Conservation (phyloP, 2,113 vertebrate genomes). For the Strigops habroptila region DNA sequence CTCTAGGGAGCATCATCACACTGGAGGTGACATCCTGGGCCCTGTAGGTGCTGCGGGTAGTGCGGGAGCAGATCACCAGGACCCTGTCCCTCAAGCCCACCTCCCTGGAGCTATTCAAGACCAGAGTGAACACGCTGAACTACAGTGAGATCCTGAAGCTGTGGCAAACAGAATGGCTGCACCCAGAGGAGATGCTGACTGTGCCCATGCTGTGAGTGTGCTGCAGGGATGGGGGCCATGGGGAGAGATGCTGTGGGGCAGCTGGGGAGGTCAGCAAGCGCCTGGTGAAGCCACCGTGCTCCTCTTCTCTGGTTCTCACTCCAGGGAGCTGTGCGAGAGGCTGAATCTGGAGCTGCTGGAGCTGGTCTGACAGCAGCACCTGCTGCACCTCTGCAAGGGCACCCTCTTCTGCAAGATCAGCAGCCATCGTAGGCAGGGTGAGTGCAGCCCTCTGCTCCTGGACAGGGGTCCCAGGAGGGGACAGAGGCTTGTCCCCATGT, state of each 20-base stretch:
- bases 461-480: not conserved
- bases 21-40: not conserved
- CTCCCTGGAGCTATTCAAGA: constrained; percentile 94
- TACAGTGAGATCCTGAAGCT: constrained; percentile 95
- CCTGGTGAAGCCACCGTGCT: not conserved
- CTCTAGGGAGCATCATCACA: not conserved
- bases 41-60: constrained; percentile 93
- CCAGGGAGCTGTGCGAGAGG: constrained; percentile 89
- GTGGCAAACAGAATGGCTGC: constrained; percentile 91
- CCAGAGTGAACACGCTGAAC: constrained; percentile 87
- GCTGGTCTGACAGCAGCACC: constrained; percentile 91
- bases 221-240: not conserved
- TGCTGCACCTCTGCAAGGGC: constrained; percentile 91
- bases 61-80: constrained; percentile 94
- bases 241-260: rapidly evolving
- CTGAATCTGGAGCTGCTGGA: constrained; percentile 91
- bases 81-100: constrained; percentile 89
- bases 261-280: rapidly evolving
- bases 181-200: constrained; percentile 92
- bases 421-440: constrained; percentile 91
- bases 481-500: not conserved
- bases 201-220: constrained; percentile 84
- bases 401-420: constrained; percentile 95
- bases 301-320: not conserved
- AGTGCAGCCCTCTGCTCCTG: not conserved